phyloP scores from a whole-genome alignment of 2,888 invertebrate genomes.

The Nudaria mundana region DNA sequence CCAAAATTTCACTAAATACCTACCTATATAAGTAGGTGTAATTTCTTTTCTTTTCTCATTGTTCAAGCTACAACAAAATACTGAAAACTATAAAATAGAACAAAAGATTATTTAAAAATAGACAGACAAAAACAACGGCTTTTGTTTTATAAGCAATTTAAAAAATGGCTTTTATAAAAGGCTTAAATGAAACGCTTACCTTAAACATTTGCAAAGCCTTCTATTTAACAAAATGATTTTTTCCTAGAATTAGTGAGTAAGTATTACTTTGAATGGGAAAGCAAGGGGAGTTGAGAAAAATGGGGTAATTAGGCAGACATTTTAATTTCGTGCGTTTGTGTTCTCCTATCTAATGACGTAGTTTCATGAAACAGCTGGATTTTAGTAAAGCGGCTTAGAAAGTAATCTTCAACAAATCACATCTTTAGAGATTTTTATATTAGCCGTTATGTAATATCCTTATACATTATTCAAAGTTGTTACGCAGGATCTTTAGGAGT shows the following conservation, averaged over 20 bases:
- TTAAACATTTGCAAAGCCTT: slow-evolving; percentile 23
- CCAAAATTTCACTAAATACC: no score
- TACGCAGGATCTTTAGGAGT: neutral
- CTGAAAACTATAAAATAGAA: no score
- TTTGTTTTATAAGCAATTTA: no score
- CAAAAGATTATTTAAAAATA: no score
- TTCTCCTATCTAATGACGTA: slow-evolving; percentile 20
- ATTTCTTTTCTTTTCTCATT: no score
- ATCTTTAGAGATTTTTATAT: slow-evolving; percentile 14
- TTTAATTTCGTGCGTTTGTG: slow-evolving; percentile 31
- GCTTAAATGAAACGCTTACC: slow-evolving; percentile 10
- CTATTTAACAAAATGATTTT: slow-evolving; percentile 33
- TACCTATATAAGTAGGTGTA: no score
- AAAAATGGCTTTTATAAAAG: no score
- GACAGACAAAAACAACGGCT: no score
- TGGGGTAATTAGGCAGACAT: slow-evolving; percentile 38
- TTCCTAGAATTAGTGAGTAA: slow-evolving; percentile 33
- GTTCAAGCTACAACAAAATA: no score
- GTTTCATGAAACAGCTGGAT: slow-evolving; percentile 21
- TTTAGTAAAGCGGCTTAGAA: slow-evolving; percentile 13
- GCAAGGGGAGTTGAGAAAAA: slow-evolving; percentile 31
- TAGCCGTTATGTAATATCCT: slow-evolving; percentile 15
- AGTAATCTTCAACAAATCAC: slow-evolving; percentile 14
- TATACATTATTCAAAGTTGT: slow-evolving; percentile 19
- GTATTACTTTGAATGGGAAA: slow-evolving; percentile 30